phyloP scores from a whole-genome alignment of 1,140 invertebrate species.

The Temnothorax nylanderi region DNA sequence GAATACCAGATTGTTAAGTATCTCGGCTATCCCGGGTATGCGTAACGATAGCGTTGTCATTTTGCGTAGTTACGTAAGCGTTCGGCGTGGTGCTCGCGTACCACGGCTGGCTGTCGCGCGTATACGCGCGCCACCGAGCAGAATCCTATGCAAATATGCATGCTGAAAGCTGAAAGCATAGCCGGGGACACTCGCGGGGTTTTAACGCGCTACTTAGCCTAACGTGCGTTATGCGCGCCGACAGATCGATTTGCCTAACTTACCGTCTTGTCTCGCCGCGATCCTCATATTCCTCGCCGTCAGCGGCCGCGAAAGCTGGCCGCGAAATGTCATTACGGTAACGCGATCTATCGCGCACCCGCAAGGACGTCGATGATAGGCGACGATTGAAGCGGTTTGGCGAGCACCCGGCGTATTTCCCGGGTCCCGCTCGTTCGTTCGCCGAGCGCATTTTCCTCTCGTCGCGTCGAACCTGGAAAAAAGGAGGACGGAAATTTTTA shows the following conservation, averaged over 20 bases:
- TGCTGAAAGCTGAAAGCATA: constrained; percentile 66
- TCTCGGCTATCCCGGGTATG: constrained; percentile 32
- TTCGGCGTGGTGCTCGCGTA: constrained; percentile 31
- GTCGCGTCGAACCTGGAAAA: not conserved
- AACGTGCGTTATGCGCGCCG: constrained; percentile 66
- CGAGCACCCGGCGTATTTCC: not conserved
- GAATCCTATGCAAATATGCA: constrained; percentile 73
- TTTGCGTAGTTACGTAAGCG: constrained; percentile 38
- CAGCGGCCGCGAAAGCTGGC: constrained; percentile 35
- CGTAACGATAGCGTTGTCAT: constrained; percentile 35
- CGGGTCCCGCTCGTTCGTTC: not conserved
- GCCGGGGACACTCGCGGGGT: constrained; percentile 64
- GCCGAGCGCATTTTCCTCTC: not conserved
- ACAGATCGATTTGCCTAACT: constrained; percentile 69
- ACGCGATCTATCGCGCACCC: constrained; percentile 36
- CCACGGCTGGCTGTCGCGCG: not conserved
- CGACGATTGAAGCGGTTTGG: constrained; percentile 19
- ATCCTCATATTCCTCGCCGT: not conserved
- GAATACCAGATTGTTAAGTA: constrained; percentile 53
- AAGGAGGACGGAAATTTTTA: constrained; percentile 33
- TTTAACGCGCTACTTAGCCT: constrained; percentile 75
- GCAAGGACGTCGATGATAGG: constrained; percentile 26
- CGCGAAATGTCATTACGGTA: constrained; percentile 66
- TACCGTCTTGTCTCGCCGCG: constrained; percentile 20
- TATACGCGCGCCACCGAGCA: constrained; percentile 51